These are phyloP conservation scores for Philaethria dido DNA, from an alignment of 2,888 invertebrate species.

Conservation along the genomic window DNA sequence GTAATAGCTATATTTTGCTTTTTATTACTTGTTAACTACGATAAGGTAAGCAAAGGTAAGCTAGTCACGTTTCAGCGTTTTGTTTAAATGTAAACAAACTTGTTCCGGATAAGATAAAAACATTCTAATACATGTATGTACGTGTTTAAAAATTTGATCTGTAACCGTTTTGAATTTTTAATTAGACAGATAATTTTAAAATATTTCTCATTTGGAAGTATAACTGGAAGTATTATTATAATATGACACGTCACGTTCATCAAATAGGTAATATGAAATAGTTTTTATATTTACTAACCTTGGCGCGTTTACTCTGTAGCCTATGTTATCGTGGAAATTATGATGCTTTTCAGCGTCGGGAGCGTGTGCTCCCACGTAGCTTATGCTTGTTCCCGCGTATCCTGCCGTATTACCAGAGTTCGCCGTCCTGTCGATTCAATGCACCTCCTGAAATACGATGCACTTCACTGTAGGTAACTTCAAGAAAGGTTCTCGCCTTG, in stretches of 20 bases:
- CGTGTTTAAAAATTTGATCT: constrained; percentile 23
- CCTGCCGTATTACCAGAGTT: constrained; percentile 86
- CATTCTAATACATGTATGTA: constrained; percentile 51
- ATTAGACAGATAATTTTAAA: constrained; percentile 11
- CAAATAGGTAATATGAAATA: constrained; percentile 4
- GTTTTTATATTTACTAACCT: constrained; percentile 78
- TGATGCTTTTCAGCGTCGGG: constrained; percentile 79
- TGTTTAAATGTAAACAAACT: constrained; percentile 81
- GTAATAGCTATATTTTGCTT: constrained; percentile 64
- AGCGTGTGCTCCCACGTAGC: constrained; percentile 76
- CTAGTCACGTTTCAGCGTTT: constrained; percentile 78
- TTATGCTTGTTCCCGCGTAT: constrained; percentile 77
- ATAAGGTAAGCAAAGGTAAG: constrained; percentile 74
- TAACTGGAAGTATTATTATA: too few relatives aligned
- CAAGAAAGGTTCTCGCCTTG: constrained; percentile 27
- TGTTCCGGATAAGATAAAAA: constrained; percentile 82
- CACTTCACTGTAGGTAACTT: constrained; percentile 60
- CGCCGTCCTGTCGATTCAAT: constrained; percentile 89
- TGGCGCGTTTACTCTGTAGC: constrained; percentile 86
- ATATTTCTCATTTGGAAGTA: neutral
- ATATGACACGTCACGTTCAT: too few relatives aligned
- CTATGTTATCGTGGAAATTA: constrained; percentile 79
- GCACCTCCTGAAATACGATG: constrained; percentile 84
- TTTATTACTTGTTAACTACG: constrained; percentile 76
- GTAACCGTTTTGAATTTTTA: constrained; percentile 10